These are phyloP conservation scores for Eupsilia transversa DNA, from an alignment of 2,888 invertebrate genomes.

Conservation along the genomic window DNA sequence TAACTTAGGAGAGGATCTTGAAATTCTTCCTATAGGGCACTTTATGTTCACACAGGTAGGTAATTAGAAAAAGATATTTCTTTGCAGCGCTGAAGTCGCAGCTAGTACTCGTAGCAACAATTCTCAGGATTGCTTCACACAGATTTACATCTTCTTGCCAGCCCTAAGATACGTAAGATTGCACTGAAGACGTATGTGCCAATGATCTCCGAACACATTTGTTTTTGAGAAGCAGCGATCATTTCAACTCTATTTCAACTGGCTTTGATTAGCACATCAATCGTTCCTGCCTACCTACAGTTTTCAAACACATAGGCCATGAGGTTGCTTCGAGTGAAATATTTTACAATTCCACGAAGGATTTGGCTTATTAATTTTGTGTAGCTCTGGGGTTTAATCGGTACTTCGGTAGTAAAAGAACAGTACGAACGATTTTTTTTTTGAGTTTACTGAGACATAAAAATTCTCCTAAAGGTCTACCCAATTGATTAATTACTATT, in stretches of 20 bases:
- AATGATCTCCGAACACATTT: constrained; percentile 31
- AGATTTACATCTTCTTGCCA: neutral
- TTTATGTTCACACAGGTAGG: neutral
- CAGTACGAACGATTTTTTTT: neutral
- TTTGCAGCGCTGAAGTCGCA: neutral
- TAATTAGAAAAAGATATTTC: neutral
- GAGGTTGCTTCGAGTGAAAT: neutral
- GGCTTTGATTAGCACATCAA: neutral
- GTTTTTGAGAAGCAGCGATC: neutral
- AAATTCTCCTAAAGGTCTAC: neutral
- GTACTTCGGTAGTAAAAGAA: neutral
- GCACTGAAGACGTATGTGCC: constrained; percentile 21
- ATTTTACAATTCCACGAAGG: neutral
- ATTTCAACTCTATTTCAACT: constrained; percentile 9
- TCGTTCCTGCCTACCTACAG: neutral
- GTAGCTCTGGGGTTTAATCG: neutral
- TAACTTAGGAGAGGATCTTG: neutral
- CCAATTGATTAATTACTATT: neutral
- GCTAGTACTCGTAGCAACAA: neutral
- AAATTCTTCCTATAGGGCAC: neutral
- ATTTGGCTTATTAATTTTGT: neutral
- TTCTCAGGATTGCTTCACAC: neutral
- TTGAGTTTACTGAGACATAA: neutral
- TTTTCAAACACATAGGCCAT: neutral
- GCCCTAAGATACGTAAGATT: constrained; percentile 17